These are phyloP conservation scores for Coluber constrictor DNA, from an alignment of 2,797 vertebrate species.

Conservation along the genomic window DNA sequence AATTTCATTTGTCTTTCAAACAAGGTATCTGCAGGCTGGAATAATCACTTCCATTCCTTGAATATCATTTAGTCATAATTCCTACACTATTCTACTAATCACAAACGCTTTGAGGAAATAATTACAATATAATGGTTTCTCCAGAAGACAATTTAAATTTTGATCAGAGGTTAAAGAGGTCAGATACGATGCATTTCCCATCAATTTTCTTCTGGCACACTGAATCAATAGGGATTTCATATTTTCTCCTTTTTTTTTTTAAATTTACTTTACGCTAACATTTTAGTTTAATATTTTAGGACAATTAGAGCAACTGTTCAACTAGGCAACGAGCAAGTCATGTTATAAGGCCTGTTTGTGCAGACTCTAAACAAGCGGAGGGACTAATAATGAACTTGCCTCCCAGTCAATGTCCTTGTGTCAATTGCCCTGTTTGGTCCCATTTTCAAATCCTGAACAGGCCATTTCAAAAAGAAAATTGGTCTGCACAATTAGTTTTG, in stretches of 20 bases:
- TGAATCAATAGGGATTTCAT: constrained; percentile 20
- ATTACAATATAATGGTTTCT: constrained; percentile 56
- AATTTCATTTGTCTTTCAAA: constrained; percentile 37
- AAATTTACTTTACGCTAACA: constrained; percentile 13
- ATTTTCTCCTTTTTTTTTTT: not conserved
- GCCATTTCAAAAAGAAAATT: not conserved
- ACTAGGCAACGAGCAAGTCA: not conserved
- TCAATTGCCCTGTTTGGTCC: not conserved
- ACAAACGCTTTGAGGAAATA: constrained; percentile 54
- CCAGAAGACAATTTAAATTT: constrained; percentile 54
- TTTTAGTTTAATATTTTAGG: constrained; percentile 22
- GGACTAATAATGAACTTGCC: too few relatives aligned
- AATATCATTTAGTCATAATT: constrained; percentile 47
- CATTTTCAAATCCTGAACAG: not conserved
- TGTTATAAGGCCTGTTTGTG: not conserved
- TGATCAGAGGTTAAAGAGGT: constrained; percentile 43
- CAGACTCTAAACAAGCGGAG: not conserved
- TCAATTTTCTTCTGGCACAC: constrained; percentile 24
- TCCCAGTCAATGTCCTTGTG: not conserved
- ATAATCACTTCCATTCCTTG: constrained; percentile 32
- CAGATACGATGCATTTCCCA: constrained; percentile 41
- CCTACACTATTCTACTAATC: constrained; percentile 49
- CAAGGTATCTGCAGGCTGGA: constrained; percentile 34
- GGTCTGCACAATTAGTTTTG: not conserved
- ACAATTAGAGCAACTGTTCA: constrained; percentile 7